phyloP scores from a whole-genome alignment of 92 coral and sea anemone species.

The Nematostella vectensis region DNA sequence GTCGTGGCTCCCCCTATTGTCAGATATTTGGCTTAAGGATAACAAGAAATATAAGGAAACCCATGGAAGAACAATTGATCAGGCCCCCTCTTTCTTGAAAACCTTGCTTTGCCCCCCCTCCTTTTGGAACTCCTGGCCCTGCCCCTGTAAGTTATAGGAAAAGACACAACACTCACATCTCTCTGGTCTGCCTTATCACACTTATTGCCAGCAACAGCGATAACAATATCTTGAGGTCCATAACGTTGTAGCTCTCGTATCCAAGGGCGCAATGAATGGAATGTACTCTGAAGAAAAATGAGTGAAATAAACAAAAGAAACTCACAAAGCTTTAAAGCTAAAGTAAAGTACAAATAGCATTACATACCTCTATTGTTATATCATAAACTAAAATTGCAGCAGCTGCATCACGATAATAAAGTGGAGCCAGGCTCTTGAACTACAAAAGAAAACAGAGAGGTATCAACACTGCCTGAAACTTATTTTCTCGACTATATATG shows the following conservation, averaged over 20 bases:
- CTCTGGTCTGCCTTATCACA: conserved; percentile 92
- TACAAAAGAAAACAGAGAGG: conserved; percentile 8
- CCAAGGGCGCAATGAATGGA: conserved; percentile 92
- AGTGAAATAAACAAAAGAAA: not conserved
- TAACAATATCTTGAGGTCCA: conserved; percentile 86
- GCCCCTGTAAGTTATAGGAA: too few species aligned
- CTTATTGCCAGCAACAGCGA: conserved; percentile 98
- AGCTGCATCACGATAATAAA: conserved; percentile 96
- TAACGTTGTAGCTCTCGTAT: conserved; percentile 81
- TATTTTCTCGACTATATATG: too few species aligned
- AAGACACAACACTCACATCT: too few species aligned
- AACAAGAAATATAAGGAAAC: too few species aligned
- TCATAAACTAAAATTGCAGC: conserved; percentile 98
- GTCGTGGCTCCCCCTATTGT: too few species aligned
- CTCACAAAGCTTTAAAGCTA: not conserved
- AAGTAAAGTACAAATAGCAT: too few species aligned
- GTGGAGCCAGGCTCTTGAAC: conserved; percentile 96
- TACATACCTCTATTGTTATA: conserved; percentile 85
- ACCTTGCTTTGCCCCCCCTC: too few species aligned
- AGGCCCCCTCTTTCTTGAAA: too few species aligned
- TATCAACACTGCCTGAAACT: not conserved
- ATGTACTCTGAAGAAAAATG: conserved; percentile 30
- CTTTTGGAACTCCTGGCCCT: too few species aligned
- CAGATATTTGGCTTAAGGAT: too few species aligned
- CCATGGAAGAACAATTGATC: too few species aligned